Base-by-base conservation (phyloP, 1,140 invertebrate genomes). In the Drosophila nannoptera region DNA sequence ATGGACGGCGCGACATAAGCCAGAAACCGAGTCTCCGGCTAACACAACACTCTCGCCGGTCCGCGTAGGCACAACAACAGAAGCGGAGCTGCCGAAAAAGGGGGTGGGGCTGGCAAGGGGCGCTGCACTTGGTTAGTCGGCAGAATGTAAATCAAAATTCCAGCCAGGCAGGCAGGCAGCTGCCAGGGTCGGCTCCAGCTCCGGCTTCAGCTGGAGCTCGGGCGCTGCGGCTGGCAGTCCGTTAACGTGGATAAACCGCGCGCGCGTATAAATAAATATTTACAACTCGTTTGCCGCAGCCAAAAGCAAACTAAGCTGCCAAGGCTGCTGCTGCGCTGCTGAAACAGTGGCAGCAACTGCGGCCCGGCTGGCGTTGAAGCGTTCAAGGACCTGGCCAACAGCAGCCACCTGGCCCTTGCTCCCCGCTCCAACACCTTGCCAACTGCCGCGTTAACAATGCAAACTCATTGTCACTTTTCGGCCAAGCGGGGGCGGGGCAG, bases 251-350 rank as follows among this genome's bases (percentile, higher is more conserved):
- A 74, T 76, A 78, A 75, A 73, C 80, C 80, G 81, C 77, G 71
- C 40, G 67, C 81, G 77, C 68, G 81, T 86, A 86, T 86, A 86
- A 86, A 86, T 86, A 86, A 86, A 86, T 86, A 86, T 86, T 86
- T 86, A 86, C 81, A 86, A 86, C 81, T 86, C 81, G 81, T 86
- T 86, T 86, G 81, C 81, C 82, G 81, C 81, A 81, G 67, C 77
- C 77, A 86, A 77, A 68, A 78, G 80, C 74, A 84, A 82, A 69
- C 73, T 64, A 59, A 69, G 52, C 64, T 63, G 53, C 56, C 52
- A 68, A 68, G 65, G 69, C 52, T 58, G 35, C 31, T 40, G 33
- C 55, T 14, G 7, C 40, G 53, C 14, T 32, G 48, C 61, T 43
- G 58, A 40, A 61, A 50, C 59, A 32, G 52, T 43, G 16, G 33